phyloP scores from a whole-genome alignment of 2,797 vertebrate species.

The Corythornis leucogaster region DNA sequence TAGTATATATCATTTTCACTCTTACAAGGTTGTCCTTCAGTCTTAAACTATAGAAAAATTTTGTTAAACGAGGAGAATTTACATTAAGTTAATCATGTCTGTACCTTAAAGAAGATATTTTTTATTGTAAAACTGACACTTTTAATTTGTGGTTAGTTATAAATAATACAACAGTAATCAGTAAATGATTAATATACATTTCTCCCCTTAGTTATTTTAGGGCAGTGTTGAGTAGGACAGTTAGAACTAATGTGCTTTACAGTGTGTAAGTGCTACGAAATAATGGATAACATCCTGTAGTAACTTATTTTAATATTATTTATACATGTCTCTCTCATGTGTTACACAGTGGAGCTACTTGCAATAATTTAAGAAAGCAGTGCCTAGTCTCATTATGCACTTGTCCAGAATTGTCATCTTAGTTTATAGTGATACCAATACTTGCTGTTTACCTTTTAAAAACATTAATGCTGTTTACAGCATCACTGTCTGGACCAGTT shows the following conservation, averaged over 20 bases:
- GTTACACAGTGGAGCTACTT: background rate
- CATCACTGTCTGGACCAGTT: constrained; percentile 2
- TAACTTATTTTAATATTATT: constrained; percentile 71
- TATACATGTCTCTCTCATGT: constrained; percentile 52
- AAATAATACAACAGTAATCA: constrained; percentile 76
- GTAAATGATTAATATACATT: constrained; percentile 74
- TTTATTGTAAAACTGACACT: constrained; percentile 21
- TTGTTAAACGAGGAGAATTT: background rate
- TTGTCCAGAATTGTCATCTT: constrained; percentile 40
- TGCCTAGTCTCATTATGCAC: background rate
- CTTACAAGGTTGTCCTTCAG: background rate
- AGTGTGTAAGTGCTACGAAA: constrained; percentile 45
- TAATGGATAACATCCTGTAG: constrained; percentile 63
- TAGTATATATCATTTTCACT: background rate
- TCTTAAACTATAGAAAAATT: background rate
- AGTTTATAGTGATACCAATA: background rate
- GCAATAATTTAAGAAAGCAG: constrained; percentile 5
- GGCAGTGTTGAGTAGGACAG: constrained; percentile 57
- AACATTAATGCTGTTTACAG: constrained; percentile 51
- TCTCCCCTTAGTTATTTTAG: constrained; percentile 65
- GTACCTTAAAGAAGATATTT: constrained; percentile 34
- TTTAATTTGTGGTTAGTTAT: constrained; percentile 28
- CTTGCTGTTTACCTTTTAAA: constrained; percentile 49
- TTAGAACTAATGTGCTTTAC: constrained; percentile 60
- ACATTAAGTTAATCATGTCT: background rate